Evolutionary conservation across 1,140 invertebrate species (phyloP).

Genomic region (Portunus trituberculatus): DNA sequence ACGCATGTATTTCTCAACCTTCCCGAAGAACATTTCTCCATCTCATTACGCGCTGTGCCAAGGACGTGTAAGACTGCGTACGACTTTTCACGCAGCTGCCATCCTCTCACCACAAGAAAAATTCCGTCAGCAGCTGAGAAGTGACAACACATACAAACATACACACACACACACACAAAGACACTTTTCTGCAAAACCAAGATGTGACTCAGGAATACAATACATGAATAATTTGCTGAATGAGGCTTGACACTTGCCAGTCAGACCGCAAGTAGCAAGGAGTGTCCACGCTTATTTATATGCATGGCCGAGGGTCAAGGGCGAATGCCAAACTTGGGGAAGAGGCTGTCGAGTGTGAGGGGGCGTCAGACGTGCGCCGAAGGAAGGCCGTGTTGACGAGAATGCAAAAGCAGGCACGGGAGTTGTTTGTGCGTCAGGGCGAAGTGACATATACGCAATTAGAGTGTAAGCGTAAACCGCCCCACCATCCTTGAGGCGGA

Average conservation of each 20-base stretch:
- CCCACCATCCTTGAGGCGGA: too few relatives aligned
- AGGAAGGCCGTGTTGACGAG: neutral
- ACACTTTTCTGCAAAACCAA: neutral
- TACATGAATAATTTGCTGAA: neutral
- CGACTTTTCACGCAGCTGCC: neutral
- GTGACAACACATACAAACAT: neutral
- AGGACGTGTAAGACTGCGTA: neutral
- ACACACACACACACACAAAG: neutral
- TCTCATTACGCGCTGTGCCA: neutral
- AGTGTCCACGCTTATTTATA: neutral
- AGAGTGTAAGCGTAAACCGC: too few relatives aligned
- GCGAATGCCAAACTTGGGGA: neutral
- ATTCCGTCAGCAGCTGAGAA: neutral
- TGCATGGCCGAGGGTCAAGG: neutral
- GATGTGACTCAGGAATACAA: neutral
- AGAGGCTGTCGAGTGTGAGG: neutral
- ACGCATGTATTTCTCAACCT: neutral
- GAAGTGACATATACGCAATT: neutral
- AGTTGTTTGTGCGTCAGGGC: neutral
- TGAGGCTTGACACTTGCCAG: neutral
- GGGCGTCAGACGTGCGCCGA: neutral
- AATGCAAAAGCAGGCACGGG: neutral
- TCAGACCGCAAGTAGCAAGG: neutral
- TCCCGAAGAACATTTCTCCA: neutral
- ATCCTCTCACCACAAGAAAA: neutral